phyloP scores from a whole-genome alignment of 2,113 vertebrate species.

The Turdus rufiventris region DNA sequence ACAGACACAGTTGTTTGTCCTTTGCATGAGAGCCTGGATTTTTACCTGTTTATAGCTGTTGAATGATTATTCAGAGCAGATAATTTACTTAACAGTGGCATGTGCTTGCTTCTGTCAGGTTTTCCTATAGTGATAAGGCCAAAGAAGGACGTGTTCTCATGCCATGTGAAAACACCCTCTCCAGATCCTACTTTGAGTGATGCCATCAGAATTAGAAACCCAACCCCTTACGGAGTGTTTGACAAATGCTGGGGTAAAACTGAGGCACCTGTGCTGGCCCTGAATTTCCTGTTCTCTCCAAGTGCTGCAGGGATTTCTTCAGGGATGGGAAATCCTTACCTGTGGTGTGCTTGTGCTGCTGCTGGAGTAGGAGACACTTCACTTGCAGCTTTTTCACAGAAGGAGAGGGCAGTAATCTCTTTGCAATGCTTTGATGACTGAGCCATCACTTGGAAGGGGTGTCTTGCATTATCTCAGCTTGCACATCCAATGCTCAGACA shows the following conservation, averaged over 20 bases:
- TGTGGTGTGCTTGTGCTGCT: background rate
- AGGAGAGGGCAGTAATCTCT: background rate
- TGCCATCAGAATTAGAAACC: background rate
- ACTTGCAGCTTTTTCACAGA: background rate
- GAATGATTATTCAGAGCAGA: background rate
- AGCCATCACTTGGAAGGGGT: constrained; percentile 2
- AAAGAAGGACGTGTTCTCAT: background rate
- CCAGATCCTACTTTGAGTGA: background rate
- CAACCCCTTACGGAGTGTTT: background rate
- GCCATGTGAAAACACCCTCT: background rate
- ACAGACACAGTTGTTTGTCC: rapidly evolving
- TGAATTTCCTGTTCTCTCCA: background rate
- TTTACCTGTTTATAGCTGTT: background rate
- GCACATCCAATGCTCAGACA: background rate
- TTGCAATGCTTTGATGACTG: constrained; percentile 35
- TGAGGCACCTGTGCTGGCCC: background rate
- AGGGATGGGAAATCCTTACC: background rate
- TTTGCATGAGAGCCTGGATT: rapidly evolving
- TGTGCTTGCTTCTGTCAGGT: background rate
- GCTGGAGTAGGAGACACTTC: background rate
- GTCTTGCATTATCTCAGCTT: constrained; percentile 51
- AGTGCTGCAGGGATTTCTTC: background rate
- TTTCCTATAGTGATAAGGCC: background rate
- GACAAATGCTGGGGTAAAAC: background rate
- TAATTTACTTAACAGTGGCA: background rate